Base-by-base conservation (phyloP, 37 sponge, comb jelly and placozoan species). In the Tethya wilhelma region DNA sequence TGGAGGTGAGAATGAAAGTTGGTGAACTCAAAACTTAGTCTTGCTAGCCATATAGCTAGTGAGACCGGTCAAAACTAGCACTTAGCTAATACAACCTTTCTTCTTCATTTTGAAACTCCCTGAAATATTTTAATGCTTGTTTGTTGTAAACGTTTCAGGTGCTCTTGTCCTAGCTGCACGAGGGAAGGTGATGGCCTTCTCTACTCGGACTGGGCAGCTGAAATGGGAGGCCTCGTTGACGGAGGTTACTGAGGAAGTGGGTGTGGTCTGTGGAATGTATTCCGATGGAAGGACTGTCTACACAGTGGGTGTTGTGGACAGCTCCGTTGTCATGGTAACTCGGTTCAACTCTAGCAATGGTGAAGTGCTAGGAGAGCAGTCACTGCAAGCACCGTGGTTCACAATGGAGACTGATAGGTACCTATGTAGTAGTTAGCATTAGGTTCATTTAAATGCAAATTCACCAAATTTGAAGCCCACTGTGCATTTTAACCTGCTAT, bases 1-100 rank as follows among this genome's bases (percentile, higher is more conserved):
- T 34, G 30, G 42, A 76, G 79, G 86, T 77, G 25, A 43, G 75
- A 49, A 2, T 62, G 62, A 45, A 9, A n/a, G n/a, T n/a, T n/a
- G n/a, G n/a, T n/a, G n/a, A n/a, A n/a, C n/a, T n/a, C n/a, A n/a
- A n/a, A n/a, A n/a, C n/a, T n/a, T n/a, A n/a, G n/a, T n/a, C n/a
- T n/a, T n/a, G n/a, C n/a, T n/a, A n/a, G n/a, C n/a, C n/a, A n/a
- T n/a, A n/a, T n/a, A n/a, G n/a, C n/a, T n/a, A n/a, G n/a, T n/a
- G n/a, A n/a, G n/a, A n/a, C n/a, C n/a, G n/a, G n/a, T n/a, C n/a
- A n/a, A n/a, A n/a, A n/a, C n/a, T n/a, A n/a, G n/a, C n/a, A n/a
- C n/a, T n/a, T n/a, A n/a, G n/a, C n/a, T n/a, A n/a, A n/a, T n/a
- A n/a, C n/a, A n/a, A n/a, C n/a, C n/a, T n/a, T n/a, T n/a, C n/a